Base-by-base conservation (phyloP, 2,113 vertebrate genomes). In the Brachyhypopomus gauderio region DNA sequence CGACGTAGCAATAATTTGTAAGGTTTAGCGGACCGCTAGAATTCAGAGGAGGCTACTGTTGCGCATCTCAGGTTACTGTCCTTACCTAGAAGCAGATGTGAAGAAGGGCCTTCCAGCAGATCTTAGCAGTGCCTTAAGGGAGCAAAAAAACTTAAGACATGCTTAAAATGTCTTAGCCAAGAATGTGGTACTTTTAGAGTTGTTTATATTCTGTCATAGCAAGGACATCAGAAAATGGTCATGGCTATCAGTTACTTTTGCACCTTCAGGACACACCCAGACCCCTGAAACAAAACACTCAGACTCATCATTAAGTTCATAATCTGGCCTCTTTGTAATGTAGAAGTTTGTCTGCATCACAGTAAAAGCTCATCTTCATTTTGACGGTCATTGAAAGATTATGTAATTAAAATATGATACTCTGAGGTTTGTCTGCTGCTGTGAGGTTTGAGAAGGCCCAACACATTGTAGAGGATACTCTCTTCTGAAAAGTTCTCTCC, bases 81-180 rank as follows among this genome's bases (percentile, higher is more conserved):
- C 16, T 30, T 36, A 80, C 79, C 79, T 22, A 27, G 59, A 74
- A 74, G 38, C 79, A 80, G 79, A 74, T 80, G 79, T 80, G 41
- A 48, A 66, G 17, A 66, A 2, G 17, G 45, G 20, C 67, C n/a
- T 66, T 74, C 45, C 41, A 66, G 19, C n/a, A n/a, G 11, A 41
- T 70, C 36, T 67, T 38, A 34, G 20, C 30, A 19, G 25, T 66
- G 63, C 34, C 27, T 34, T 66, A 66, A 66, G 25, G 17, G 23
- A 64, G 25, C 30, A 45, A 11, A 41, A 41, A 78, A 16, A 5
- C 64, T 56, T n/a, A 2, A 23, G 11, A 38, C 56, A 38, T 62
- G 5, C 41, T 69, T 78, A 4, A 69, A 78, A 67, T 23, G 38
- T 70, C 38, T 58, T 14, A 56, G 64, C 45, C 14, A 36, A 14